Evolutionary conservation across 2,888 invertebrate genomes (phyloP), one percentile per base, ranked within the genome.

Genomic region (Ochropleura leucogaster): DNA sequence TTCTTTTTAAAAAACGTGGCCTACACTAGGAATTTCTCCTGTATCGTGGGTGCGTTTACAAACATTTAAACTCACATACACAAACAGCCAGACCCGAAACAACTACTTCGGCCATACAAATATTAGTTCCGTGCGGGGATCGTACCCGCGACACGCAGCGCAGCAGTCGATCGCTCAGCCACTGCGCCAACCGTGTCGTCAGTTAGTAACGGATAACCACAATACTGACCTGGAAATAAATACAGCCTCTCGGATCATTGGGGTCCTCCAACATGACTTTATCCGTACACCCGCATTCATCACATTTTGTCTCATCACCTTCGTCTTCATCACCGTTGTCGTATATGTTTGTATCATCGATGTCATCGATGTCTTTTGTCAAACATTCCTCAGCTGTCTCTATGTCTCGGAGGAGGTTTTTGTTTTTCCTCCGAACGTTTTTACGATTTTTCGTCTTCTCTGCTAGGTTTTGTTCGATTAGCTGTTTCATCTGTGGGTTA

Each of bases 151-250:
- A 30, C 30, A 30, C 30, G 30, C 30, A 30, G 30, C 30, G 30
- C 30, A 30, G 30, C 30, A 30, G 30, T 30, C 30, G 30, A 30
- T 30, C 30, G 30, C 30, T 30, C 30, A 30, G 30, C 30, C 30
- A 30, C 30, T 30, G 30, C 30, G 30, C 30, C 30, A 30, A 30
- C 30, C 30, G 30, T 30, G 30, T 30, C 30, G 30, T 30, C 30
- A 30, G 30, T 30, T 30, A 30, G 30, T 30, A 30, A 30, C 30
- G 30, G 30, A 30, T 30, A 30, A 30, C n/a, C 30, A 30, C 3
- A 30, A 30, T n/a, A 65, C 68, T 44, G 4, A 97, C 97, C 95
- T 97, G 97, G 85, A 97, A 97, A 88, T 97, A 97, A 20, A 97
- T 93, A 70, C 97, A 97, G 0, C 97, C 97, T 51, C 95, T 93